Evolutionary conservation across 2,888 invertebrate genomes (phyloP).

Genomic region (Pilophorus perplexus): DNA sequence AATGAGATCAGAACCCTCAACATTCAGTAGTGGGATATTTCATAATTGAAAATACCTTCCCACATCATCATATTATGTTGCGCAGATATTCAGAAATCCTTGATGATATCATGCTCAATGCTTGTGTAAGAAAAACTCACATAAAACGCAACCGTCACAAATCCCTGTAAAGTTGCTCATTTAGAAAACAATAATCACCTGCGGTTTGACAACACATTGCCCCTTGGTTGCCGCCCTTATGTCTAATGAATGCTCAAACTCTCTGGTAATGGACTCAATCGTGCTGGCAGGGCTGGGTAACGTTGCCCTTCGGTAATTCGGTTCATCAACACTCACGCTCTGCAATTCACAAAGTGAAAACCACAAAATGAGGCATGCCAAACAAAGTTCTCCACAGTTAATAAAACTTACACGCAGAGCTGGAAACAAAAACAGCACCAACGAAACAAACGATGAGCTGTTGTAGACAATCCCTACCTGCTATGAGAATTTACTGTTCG

Average conservation of each 20-base stretch:
- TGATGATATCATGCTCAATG: too few species aligned
- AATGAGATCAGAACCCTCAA: not conserved
- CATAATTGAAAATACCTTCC: not conserved
- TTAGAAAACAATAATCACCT: constrained; percentile 52
- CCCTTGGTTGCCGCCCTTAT: constrained; percentile 64
- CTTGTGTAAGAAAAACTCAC: too few species aligned
- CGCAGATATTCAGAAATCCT: too few species aligned
- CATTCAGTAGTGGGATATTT: not conserved
- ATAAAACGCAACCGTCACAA: too few species aligned
- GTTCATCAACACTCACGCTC: constrained; percentile 48
- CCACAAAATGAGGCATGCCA: not conserved
- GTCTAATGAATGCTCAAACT: constrained; percentile 79
- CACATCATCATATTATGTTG: too few species aligned
- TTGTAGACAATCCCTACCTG: too few species aligned
- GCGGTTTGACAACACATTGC: constrained; percentile 61
- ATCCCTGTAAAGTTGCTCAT: too few species aligned
- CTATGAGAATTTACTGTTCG: too few species aligned
- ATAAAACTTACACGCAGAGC: not conserved
- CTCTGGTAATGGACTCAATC: constrained; percentile 73
- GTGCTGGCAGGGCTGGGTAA: constrained; percentile 75
- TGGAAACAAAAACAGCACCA: too few species aligned
- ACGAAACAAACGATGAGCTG: too few species aligned
- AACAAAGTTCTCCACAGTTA: too few species aligned
- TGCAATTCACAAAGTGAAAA: constrained; percentile 29
- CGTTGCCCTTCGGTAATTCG: constrained; percentile 54